Conservation (phyloP, 1,140 invertebrate genomes). For the Whitmania pigra region DNA sequence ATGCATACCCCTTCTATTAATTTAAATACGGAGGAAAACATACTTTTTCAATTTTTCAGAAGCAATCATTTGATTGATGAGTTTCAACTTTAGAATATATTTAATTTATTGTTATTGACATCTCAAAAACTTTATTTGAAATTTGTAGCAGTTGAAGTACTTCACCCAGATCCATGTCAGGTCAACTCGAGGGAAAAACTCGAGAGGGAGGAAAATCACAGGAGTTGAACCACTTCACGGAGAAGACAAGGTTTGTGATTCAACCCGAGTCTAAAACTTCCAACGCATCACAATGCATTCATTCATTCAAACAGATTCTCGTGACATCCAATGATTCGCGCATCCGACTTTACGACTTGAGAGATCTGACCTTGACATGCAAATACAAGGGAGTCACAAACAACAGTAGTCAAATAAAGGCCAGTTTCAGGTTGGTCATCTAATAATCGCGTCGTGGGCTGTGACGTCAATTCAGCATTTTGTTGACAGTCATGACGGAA, state of each 20-base stretch:
- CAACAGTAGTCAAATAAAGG: conserved; percentile 90
- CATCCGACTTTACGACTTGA: conserved; percentile 87
- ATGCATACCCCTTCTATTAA: too few relatives aligned
- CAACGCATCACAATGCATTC: background rate
- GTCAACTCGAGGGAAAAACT: conserved; percentile 83
- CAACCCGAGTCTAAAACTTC: background rate
- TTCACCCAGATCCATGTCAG: conserved; percentile 92
- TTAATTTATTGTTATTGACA: too few relatives aligned
- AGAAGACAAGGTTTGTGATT: conserved; percentile 61
- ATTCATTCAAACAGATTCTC: conserved; percentile 52
- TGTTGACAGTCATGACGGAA: conserved; percentile 71
- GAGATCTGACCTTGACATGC: conserved; percentile 85
- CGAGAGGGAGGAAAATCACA: conserved; percentile 83
- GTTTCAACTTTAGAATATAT: too few relatives aligned
- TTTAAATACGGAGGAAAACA: too few relatives aligned
- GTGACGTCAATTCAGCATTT: background rate
- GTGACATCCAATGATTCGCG: conserved; percentile 96
- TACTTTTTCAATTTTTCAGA: too few relatives aligned
- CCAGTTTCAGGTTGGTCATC: conserved; percentile 59
- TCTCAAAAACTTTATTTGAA: background rate
- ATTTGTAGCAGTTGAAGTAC: conserved; percentile 71
- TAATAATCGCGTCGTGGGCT: background rate
- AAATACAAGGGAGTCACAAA: conserved; percentile 93
- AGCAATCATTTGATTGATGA: too few relatives aligned
- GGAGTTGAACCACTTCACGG: conserved; percentile 92